phyloP scores from a whole-genome alignment of 2,888 invertebrate genomes.

The Trichogramma dendrolimi region DNA sequence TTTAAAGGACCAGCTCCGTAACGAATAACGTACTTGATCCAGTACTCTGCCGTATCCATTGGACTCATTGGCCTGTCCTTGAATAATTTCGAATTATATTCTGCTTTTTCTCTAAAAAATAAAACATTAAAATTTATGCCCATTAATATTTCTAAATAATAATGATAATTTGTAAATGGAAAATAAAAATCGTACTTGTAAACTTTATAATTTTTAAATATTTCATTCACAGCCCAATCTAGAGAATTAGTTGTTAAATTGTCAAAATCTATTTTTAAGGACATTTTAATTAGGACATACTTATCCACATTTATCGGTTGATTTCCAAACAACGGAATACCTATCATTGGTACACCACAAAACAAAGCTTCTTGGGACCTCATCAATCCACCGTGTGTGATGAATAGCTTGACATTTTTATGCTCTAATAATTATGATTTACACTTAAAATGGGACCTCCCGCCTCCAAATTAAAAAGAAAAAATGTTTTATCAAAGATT shows the following conservation, averaged over 20 bases:
- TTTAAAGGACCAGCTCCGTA: slow-evolving; percentile 36
- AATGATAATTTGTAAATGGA: neutral
- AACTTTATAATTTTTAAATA: slow-evolving; percentile 36
- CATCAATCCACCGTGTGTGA: slow-evolving; percentile 47
- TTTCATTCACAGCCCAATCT: slow-evolving; percentile 36
- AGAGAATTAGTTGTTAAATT: slow-evolving; percentile 36
- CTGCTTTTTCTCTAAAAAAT: slow-evolving; percentile 27
- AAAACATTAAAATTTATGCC: neutral
- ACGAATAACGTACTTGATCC: slow-evolving; percentile 41
- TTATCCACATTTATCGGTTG: slow-evolving; percentile 40
- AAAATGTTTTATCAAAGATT: no score
- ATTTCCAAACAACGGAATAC: slow-evolving; percentile 45
- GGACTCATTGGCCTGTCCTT: slow-evolving; percentile 39
- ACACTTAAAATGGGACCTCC: neutral
- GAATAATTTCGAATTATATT: slow-evolving; percentile 34
- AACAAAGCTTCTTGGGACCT: slow-evolving; percentile 43
- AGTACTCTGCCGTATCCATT: slow-evolving; percentile 38
- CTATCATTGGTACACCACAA: slow-evolving; percentile 44
- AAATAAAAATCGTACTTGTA: slow-evolving; percentile 35
- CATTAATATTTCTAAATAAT: neutral
- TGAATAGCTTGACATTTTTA: slow-evolving; percentile 41
- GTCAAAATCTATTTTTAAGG: slow-evolving; percentile 33
- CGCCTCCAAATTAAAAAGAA: no score
- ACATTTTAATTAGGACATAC: slow-evolving; percentile 36
- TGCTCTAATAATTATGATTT: no score